Evolutionary conservation across 1,140 invertebrate species (phyloP), one percentile per base, ranked within the genome.

Genomic region (Polypedilum pembai): DNA sequence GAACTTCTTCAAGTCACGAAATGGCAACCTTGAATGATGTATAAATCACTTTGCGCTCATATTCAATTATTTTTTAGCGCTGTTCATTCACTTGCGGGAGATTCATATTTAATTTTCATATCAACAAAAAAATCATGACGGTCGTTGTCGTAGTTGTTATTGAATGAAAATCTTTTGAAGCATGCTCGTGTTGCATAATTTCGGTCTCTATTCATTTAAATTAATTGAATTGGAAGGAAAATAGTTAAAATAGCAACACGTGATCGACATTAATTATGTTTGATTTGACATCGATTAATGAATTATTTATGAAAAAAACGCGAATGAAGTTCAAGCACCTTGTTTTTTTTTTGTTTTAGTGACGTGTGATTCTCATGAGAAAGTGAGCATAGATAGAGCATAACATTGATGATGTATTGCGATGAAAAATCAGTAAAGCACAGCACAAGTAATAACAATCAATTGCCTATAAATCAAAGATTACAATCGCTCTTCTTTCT

Each of bases 1-100:
- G 45, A 56, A 56, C 45, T 56, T 56, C 45, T 56, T 56, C 45
- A 56, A 56, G 45, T 56, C 45, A 56, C 45, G 45, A 56, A 56
- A 56, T 56, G 10, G 12, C n/a, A 56, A 56, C 45, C 45, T 56
- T 56, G 45, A 56, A 56, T 33, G 24, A 33, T 33, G 24, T 33
- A 33, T 56, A 56, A 56, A 12, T 56, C 45, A n/a, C 45, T 56
- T 56, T 56, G 4, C 12, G 45, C 45, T 56, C 45, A 56, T 33
- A 33, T 33, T 56, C 45, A 56, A n/a, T 56, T 56, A 56, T 56
- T 56, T n/a, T n/a, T 56, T n/a, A n/a, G 45, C 45, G n/a, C 10
- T 56, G 45, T 56, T 33, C 24, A 33, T 33, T 33, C 24, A 33
- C 24, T 33, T 33, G 24, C 24, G 24, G 2, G 24, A 33, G 24